phyloP scores from a whole-genome alignment of 1,140 invertebrate genomes.

The Magallana angulata region DNA sequence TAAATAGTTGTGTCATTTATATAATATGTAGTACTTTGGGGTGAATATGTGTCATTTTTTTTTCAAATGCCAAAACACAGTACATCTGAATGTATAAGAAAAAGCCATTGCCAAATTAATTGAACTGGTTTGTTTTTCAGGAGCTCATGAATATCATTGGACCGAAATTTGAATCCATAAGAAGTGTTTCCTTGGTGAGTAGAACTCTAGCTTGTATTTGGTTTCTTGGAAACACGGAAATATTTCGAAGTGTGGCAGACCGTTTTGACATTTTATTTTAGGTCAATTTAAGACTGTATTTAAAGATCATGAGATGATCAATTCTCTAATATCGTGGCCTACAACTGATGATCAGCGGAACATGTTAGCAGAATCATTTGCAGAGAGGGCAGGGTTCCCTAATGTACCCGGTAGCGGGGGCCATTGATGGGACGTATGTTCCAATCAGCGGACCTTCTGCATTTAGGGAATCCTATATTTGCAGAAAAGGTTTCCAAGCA shows the following conservation, averaged over 20 bases:
- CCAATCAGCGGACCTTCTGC: too few relatives aligned
- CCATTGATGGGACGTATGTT: too few relatives aligned
- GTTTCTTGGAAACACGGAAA: conserved; percentile 47
- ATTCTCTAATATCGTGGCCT: background rate
- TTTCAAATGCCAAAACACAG: too few relatives aligned
- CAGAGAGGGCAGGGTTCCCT: conserved; percentile 2
- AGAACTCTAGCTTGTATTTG: conserved; percentile 48
- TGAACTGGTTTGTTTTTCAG: background rate
- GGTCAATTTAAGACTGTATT: background rate
- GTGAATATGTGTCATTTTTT: too few relatives aligned
- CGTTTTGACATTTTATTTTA: conserved; percentile 39
- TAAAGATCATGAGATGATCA: too few relatives aligned
- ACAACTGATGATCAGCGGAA: background rate
- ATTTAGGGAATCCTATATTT: too few relatives aligned
- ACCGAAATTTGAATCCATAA: background rate
- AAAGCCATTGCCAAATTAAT: too few relatives aligned
- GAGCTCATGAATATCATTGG: conserved; percentile 36
- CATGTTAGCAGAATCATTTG: background rate
- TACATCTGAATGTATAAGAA: too few relatives aligned
- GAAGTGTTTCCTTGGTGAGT: background rate
- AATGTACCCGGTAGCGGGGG: too few relatives aligned
- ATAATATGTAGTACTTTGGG: too few relatives aligned
- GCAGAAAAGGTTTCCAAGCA: too few relatives aligned
- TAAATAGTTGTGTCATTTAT: too few relatives aligned
- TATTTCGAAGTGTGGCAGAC: conserved; percentile 53